These are phyloP conservation scores for Caenorhabditis drosophilae DNA, from an alignment of 2,888 invertebrate species.

Conservation along the genomic window DNA sequence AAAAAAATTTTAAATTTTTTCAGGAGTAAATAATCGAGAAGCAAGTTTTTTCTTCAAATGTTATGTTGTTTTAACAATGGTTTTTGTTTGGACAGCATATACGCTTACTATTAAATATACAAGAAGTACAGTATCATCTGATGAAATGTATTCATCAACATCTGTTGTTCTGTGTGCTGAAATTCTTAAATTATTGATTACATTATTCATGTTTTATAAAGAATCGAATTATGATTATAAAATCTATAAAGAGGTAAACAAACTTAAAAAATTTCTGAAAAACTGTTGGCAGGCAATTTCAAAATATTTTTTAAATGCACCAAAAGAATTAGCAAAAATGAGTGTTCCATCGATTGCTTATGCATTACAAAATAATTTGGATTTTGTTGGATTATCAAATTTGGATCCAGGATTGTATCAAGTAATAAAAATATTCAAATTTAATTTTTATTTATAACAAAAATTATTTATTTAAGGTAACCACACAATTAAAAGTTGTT, in stretches of 20 bases:
- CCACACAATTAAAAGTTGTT: constrained; percentile 69
- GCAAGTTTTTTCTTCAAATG: constrained; percentile 42
- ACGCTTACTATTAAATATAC: constrained; percentile 67
- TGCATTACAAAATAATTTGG: constrained; percentile 69
- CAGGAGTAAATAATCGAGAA: not conserved
- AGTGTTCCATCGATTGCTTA: constrained; percentile 68
- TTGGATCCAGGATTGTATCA: constrained; percentile 69
- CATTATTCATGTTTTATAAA: constrained; percentile 55
- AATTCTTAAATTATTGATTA: constrained; percentile 59
- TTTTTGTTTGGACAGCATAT: constrained; percentile 68
- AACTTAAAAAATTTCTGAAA: not conserved
- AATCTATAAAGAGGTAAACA: constrained; percentile 28
- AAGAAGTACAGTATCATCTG: constrained; percentile 53
- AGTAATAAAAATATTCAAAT: constrained; percentile 31
- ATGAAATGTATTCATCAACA: constrained; percentile 58
- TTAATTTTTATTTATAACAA: not conserved
- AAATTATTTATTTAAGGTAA: constrained; percentile 56
- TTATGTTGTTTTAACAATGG: constrained; percentile 67
- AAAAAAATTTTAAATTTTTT: constrained; percentile 7
- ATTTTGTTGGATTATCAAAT: constrained; percentile 68
- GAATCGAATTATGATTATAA: constrained; percentile 37
- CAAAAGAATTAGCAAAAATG: constrained; percentile 68
- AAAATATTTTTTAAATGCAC: constrained; percentile 62
- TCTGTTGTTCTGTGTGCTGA: constrained; percentile 67
- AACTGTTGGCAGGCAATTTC: constrained; percentile 40